phyloP scores from a whole-genome alignment of 2,888 invertebrate species.

The Drosophila histrio region DNA sequence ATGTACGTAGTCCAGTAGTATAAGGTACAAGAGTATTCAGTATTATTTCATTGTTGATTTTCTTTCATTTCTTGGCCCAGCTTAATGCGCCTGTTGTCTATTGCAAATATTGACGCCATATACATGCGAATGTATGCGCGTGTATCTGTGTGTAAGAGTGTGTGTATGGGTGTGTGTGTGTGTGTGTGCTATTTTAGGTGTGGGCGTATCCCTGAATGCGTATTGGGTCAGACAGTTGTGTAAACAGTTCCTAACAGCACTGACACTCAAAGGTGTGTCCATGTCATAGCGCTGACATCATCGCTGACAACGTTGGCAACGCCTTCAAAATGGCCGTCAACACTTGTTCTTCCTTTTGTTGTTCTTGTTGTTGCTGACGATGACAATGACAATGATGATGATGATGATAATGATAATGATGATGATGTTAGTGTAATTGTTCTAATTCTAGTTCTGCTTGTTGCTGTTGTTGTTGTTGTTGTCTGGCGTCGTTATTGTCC shows the following conservation, averaged over 20 bases:
- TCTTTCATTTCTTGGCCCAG: background rate
- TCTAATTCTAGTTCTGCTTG: constrained; percentile 5
- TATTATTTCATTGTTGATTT: constrained; percentile 8
- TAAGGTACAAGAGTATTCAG: constrained; percentile 20
- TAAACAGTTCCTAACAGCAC: constrained; percentile 72
- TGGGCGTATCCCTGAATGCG: constrained; percentile 20
- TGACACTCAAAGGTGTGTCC: constrained; percentile 75
- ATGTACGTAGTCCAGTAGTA: constrained; percentile 19
- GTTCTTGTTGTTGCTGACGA: constrained; percentile 10
- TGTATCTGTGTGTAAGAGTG: background rate
- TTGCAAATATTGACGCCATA: constrained; percentile 48
- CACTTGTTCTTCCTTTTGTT: constrained; percentile 31
- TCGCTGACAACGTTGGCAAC: constrained; percentile 66
- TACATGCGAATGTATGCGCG: constrained; percentile 3
- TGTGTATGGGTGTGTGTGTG: constrained; percentile 5
- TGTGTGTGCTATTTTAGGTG: constrained; percentile 2
- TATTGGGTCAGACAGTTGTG: constrained; percentile 53
- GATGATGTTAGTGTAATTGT: constrained; percentile 18
- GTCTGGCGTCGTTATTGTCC: constrained; percentile 25
- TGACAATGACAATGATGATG: constrained; percentile 6
- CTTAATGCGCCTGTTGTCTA: constrained; percentile 3
- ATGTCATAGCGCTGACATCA: constrained; percentile 69
- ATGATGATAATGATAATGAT: constrained; percentile 14
- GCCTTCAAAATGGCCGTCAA: constrained; percentile 66
- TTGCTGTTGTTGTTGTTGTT: constrained; percentile 15